phyloP scores from a whole-genome alignment of 2,888 invertebrate species.

The Tenthredo notha region DNA sequence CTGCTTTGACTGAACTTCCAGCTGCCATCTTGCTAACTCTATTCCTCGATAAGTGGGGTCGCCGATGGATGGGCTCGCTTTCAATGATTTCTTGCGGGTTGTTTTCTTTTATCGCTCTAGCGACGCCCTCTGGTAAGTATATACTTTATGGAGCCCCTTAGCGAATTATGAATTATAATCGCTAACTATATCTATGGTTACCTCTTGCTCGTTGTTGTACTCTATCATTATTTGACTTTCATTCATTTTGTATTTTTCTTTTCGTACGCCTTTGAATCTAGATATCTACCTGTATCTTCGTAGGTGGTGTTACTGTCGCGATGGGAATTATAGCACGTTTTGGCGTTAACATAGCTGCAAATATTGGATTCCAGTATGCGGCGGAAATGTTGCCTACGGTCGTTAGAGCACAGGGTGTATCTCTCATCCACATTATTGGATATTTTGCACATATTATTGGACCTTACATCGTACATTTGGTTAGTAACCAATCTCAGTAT shows the following conservation, averaged over 20 bases:
- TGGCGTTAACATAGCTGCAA: slow-evolving; percentile 93
- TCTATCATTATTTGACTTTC: too few species aligned
- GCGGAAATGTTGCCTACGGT: slow-evolving; percentile 94
- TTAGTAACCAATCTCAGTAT: slow-evolving; percentile 76
- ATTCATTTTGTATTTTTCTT: background rate
- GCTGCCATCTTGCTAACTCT: slow-evolving; percentile 90
- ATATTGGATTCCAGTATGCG: slow-evolving; percentile 94
- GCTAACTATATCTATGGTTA: background rate
- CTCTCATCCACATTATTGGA: slow-evolving; percentile 93
- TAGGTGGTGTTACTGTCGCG: slow-evolving; percentile 87
- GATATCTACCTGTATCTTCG: background rate
- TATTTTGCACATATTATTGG: slow-evolving; percentile 91
- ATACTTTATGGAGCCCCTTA: background rate
- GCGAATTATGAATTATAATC: background rate
- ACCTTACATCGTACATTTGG: slow-evolving; percentile 92
- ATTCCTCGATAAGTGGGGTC: slow-evolving; percentile 89
- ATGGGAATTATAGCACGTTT: slow-evolving; percentile 91
- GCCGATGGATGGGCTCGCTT: slow-evolving; percentile 91
- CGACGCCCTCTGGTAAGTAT: slow-evolving; percentile 85
- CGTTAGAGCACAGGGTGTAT: slow-evolving; percentile 92
- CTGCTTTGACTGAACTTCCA: slow-evolving; percentile 90
- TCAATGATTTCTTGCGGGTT: slow-evolving; percentile 90
- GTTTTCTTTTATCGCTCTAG: slow-evolving; percentile 88
- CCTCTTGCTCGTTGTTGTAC: too few species aligned
- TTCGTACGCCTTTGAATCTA: too few species aligned